These are phyloP conservation scores for Thera britannica DNA, from an alignment of 2,888 invertebrate species.

Conservation along the genomic window DNA sequence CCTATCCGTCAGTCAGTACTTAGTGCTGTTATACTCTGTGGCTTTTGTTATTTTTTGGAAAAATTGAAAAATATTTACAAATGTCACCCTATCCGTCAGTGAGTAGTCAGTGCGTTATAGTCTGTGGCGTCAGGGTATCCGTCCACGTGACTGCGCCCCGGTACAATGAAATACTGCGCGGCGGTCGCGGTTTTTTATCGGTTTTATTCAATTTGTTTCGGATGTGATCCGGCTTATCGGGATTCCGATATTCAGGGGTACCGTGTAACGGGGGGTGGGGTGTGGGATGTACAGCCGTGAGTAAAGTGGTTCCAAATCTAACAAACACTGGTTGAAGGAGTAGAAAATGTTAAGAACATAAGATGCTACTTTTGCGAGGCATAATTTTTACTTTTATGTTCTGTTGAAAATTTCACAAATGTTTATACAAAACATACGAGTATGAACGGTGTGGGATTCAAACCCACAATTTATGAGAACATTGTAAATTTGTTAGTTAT, in stretches of 20 bases:
- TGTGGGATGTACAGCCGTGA: constrained; percentile 3
- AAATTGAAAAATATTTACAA: background rate
- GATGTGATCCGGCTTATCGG: constrained; percentile 54
- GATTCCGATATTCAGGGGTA: constrained; percentile 37
- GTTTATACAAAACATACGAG: too few species aligned
- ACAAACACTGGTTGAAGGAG: background rate
- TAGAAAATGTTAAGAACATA: too few species aligned
- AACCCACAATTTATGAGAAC: too few species aligned
- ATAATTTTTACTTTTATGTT: too few species aligned
- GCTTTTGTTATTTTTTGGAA: background rate
- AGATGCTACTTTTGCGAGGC: too few species aligned
- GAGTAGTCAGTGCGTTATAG: too few species aligned
- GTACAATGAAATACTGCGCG: constrained; percentile 43
- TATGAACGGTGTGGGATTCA: too few species aligned
- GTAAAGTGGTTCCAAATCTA: constrained; percentile 1
- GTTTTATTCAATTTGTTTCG: constrained; percentile 72
- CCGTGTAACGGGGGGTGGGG: constrained; percentile 7
- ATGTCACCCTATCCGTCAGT: constrained; percentile 3
- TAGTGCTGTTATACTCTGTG: too few species aligned
- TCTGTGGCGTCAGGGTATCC: constrained; percentile 3
- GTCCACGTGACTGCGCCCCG: constrained; percentile 33
- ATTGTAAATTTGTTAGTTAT: too few species aligned
- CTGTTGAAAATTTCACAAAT: too few species aligned
- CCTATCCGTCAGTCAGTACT: too few species aligned
- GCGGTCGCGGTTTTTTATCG: constrained; percentile 65